Conservation (phyloP, 2,797 vertebrate species). For the Acipenser ruthenus region DNA sequence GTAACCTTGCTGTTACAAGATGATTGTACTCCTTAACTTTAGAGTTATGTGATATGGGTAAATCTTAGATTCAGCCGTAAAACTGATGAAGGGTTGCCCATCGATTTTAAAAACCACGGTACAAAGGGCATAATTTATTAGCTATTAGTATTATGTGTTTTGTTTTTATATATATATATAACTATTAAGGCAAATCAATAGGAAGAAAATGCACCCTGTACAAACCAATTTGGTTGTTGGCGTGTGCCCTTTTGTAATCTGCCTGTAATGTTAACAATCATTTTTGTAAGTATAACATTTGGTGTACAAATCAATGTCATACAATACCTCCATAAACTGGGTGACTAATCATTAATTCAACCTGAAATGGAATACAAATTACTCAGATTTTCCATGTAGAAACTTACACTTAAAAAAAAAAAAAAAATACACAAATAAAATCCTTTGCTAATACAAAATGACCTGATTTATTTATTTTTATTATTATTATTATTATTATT, state of each 20-base stretch:
- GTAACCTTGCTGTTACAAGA: not conserved
- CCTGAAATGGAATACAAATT: conserved; percentile 30
- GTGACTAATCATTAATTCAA: conserved; percentile 26
- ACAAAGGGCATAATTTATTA: not conserved
- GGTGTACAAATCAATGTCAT: not conserved
- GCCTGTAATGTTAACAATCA: conserved; percentile 1
- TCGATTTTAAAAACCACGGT: not conserved
- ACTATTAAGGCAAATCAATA: conserved; percentile 1
- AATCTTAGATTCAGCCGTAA: not conserved
- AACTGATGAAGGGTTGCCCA: not conserved
- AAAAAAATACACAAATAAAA: conserved; percentile 41
- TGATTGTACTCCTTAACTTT: not conserved
- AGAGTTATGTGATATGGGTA: not conserved
- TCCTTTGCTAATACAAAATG: conserved; percentile 51
- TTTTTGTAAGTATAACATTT: not conserved
- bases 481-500: no score
- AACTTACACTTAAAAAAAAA: conserved; percentile 50
- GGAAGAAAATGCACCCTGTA: not conserved
- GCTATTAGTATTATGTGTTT: not conserved
- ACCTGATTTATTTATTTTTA: conserved; percentile 37
- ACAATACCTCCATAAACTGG: conserved; percentile 10
- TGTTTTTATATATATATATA: not conserved
- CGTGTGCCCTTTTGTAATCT: not conserved
- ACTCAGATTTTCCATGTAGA: conserved; percentile 40
- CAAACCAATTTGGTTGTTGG: not conserved